These are phyloP conservation scores for Periophthalmodon schlosseri DNA, from an alignment of 2,113 vertebrate genomes.

Conservation along the genomic window DNA sequence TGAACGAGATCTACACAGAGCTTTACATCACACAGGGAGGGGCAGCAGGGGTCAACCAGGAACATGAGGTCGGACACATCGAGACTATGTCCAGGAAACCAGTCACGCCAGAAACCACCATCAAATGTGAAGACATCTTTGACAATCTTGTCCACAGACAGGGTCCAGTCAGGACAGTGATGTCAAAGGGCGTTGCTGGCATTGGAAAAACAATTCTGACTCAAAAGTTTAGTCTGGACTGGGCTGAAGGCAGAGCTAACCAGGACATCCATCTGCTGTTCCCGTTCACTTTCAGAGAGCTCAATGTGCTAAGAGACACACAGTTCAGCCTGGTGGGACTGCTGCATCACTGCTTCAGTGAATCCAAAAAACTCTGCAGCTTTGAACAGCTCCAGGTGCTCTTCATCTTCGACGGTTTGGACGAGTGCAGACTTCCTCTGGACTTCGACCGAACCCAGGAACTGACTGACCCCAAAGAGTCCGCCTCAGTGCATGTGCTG, in stretches of 20 bases:
- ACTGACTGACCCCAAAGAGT: no score
- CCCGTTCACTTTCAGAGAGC: no score
- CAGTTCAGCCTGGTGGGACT: no score
- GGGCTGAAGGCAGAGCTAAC: not conserved
- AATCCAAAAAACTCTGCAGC: no score
- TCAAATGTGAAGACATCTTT: slow-evolving; percentile 11
- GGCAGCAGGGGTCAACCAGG: slow-evolving; percentile 1
- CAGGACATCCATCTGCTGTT: no score
- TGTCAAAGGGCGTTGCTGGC: not conserved
- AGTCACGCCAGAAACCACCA: slow-evolving; percentile 14
- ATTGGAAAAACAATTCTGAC: not conserved
- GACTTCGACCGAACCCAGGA: no score
- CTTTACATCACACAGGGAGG: slow-evolving; percentile 34
- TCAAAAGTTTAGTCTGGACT: not conserved
- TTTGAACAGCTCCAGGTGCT: slow-evolving; percentile 16
- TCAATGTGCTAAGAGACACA: no score
- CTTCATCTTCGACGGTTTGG: slow-evolving; percentile 13
- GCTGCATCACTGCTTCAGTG: slow-evolving; percentile 26
- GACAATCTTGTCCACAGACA: not conserved
- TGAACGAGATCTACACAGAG: slow-evolving; percentile 22
- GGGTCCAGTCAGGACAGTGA: slow-evolving; percentile 6
- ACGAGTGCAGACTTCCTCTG: no score
- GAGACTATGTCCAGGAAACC: slow-evolving; percentile 31
- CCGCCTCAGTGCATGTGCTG: no score
- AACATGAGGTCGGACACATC: slow-evolving; percentile 1